Conservation (phyloP, 2,888 invertebrate species). For the Tridacna crocea region DNA sequence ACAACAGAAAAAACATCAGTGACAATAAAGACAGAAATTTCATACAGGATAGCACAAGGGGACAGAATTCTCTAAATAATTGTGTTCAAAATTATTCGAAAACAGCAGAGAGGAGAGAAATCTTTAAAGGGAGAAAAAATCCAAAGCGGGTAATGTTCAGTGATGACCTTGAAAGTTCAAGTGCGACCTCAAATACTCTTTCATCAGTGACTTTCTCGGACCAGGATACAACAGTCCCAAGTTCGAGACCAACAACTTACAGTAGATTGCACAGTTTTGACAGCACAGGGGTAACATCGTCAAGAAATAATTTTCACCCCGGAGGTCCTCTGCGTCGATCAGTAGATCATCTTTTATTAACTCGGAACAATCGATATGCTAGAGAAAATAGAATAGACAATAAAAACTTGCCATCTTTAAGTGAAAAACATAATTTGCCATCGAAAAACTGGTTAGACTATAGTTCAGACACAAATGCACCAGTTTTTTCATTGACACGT, state of each 20-base stretch:
- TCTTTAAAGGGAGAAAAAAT: conserved; percentile 45
- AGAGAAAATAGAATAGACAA: not conserved
- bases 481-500: conserved; percentile 22
- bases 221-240: conserved; percentile 4
- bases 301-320: conserved; percentile 16
- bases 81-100: conserved; percentile 26
- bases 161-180: conserved; percentile 61
- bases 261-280: conserved; percentile 33
- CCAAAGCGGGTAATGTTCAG: conserved; percentile 61
- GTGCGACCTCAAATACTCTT: conserved; percentile 54
- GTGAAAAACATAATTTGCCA: not conserved
- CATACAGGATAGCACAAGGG: not conserved
- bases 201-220: conserved; percentile 44
- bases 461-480: not conserved
- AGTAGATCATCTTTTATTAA: conserved; percentile 32
- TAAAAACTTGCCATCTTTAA: conserved; percentile 16
- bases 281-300: not conserved
- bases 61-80: not conserved
- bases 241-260: not conserved
- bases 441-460: conserved; percentile 1
- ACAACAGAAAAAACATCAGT: not conserved
- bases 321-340: conserved; percentile 38
- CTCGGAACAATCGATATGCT: conserved; percentile 17
- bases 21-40: not conserved
- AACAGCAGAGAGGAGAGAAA: conserved; percentile 58